phyloP scores from a whole-genome alignment of 2,888 invertebrate species.

The Himalopsyche anomala region DNA sequence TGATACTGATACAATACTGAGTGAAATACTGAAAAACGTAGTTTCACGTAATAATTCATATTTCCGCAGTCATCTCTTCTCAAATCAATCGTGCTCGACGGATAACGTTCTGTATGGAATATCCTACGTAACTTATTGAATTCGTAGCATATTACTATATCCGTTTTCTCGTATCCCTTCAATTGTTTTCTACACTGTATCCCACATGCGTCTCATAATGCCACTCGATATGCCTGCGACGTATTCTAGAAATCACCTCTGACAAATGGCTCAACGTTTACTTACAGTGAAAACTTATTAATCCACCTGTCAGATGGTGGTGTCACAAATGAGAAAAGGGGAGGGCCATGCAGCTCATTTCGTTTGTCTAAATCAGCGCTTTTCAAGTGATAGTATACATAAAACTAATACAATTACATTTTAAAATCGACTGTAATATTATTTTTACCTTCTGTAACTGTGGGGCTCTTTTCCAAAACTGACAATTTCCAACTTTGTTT shows the following conservation, averaged over 20 bases:
- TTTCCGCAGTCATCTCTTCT: no score
- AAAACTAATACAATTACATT: no score
- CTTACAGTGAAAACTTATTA: conserved; percentile 49
- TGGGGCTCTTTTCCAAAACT: no score
- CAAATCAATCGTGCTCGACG: no score
- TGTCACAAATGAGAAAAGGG: background rate
- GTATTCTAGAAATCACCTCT: conserved; percentile 41
- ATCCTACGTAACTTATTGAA: background rate
- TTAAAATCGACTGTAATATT: no score
- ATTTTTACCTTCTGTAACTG: no score
- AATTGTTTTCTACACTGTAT: background rate
- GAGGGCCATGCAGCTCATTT: conserved; percentile 14
- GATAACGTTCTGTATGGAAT: background rate
- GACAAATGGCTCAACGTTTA: conserved; percentile 48
- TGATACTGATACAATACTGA: no score
- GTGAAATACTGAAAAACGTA: no score
- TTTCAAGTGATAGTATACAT: background rate
- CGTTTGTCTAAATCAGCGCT: background rate
- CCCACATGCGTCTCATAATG: background rate
- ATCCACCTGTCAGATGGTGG: conserved; percentile 47
- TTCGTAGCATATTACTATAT: background rate
- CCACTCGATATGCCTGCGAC: background rate
- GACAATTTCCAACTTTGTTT: no score
- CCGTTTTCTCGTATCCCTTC: background rate
- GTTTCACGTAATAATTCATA: no score